phyloP scores from a whole-genome alignment of 2,888 invertebrate genomes.

The Drosophila subquinaria region DNA sequence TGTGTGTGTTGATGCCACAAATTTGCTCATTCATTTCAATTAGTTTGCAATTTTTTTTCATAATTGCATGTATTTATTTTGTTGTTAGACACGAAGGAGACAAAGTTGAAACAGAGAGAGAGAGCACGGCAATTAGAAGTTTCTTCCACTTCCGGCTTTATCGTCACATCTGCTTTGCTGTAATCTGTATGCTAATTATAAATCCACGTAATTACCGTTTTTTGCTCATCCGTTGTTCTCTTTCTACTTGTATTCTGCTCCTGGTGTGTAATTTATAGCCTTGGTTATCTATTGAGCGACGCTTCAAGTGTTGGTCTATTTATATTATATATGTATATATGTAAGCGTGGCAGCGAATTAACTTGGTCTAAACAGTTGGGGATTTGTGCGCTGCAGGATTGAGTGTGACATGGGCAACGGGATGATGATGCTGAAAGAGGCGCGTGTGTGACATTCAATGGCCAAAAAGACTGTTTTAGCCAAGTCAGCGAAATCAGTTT shows the following conservation, averaged over 20 bases:
- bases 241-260: slow-evolving; percentile 3
- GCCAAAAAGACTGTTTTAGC: slow-evolving; percentile 32
- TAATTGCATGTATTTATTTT: slow-evolving; percentile 54
- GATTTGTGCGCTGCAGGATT: background rate
- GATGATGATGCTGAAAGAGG: slow-evolving; percentile 17
- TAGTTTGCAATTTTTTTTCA: slow-evolving; percentile 64
- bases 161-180: slow-evolving; percentile 35
- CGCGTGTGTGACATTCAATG: slow-evolving; percentile 53
- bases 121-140: background rate
- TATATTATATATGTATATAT: slow-evolving; percentile 25
- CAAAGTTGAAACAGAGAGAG: background rate
- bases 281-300: slow-evolving; percentile 52
- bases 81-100: background rate
- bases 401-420: background rate
- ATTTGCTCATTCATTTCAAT: slow-evolving; percentile 66
- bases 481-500: slow-evolving; percentile 50
- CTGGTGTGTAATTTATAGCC: slow-evolving; percentile 59
- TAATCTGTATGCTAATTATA: slow-evolving; percentile 65
- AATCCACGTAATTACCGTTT: slow-evolving; percentile 54
- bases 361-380: slow-evolving; percentile 9
- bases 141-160: background rate
- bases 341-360: slow-evolving; percentile 25
- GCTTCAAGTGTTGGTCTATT: slow-evolving; percentile 59
- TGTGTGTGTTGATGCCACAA: slow-evolving; percentile 34
- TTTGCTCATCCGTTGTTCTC: background rate